A percentile compares a stretch with the other conserved stretches of the same genome.
Evolutionary conservation across 2,888 invertebrate genomes (phyloP).

Genomic region (Germaria angustata): DNA sequence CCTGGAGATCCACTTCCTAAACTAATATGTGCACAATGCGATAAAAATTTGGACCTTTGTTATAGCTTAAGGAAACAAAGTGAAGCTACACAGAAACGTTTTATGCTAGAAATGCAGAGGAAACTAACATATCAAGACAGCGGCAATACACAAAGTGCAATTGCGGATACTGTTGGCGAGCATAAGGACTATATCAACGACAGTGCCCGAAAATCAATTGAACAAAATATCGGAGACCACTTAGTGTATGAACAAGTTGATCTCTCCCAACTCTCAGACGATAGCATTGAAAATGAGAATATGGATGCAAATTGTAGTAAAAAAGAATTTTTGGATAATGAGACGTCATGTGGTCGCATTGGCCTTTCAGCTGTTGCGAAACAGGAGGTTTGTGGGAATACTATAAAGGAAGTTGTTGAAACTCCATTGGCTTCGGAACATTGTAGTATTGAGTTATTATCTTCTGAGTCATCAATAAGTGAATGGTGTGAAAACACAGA

Average conservation of each 20-base stretch:
- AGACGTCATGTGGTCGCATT: neutral
- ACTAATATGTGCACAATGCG: constrained; percentile 68
- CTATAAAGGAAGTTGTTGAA: neutral
- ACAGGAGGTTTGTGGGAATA: neutral
- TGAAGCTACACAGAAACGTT: constrained; percentile 68
- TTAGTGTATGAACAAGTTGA: neutral
- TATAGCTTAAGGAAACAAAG: constrained; percentile 69
- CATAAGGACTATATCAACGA: too few species aligned
- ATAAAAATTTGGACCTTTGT: constrained; percentile 68
- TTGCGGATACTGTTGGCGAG: too few species aligned
- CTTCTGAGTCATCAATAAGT: neutral
- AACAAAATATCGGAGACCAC: neutral
- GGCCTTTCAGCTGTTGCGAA: neutral
- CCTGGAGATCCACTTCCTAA: constrained; percentile 68
- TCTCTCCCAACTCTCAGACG: neutral
- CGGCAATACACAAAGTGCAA: neutral
- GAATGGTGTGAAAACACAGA: neutral
- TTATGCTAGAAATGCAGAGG: constrained; percentile 48
- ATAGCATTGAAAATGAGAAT: neutral
- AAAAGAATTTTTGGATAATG: too few species aligned
- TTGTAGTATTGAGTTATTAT: constrained; percentile 18
- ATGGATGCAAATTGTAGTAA: neutral
- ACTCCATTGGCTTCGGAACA: neutral
- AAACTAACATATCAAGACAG: neutral
- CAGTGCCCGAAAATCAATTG: too few species aligned